Evolutionary conservation across 2,113 vertebrate species (phyloP).

Genomic region (Oxyura jamaicensis): DNA sequence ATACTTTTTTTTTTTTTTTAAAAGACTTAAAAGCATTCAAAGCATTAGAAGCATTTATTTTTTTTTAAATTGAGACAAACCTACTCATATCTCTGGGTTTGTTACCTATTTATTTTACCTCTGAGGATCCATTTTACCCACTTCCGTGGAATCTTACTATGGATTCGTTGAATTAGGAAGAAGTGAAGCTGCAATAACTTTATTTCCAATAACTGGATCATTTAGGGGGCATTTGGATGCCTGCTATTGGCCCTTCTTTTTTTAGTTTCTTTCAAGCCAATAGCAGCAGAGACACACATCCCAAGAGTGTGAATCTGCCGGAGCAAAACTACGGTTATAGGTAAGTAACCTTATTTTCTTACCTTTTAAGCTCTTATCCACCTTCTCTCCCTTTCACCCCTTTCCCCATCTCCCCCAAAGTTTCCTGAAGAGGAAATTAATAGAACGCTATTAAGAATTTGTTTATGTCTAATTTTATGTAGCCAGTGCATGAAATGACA

Average conservation of each 20-base stretch:
- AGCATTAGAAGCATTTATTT: not conserved
- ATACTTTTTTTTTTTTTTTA: too few relatives aligned
- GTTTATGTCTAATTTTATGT: not conserved
- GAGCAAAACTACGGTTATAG: constrained; percentile 55
- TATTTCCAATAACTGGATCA: constrained; percentile 32
- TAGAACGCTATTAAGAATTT: not conserved
- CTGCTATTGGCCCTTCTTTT: constrained; percentile 41
- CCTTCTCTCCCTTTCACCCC: not conserved
- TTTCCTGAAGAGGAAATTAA: not conserved
- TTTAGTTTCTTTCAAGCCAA: constrained; percentile 26
- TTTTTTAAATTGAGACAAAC: not conserved
- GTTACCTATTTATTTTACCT: not conserved
- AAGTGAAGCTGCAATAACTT: constrained; percentile 26
- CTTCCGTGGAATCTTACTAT: constrained; percentile 39
- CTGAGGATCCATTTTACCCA: not conserved
- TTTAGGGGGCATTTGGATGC: constrained; percentile 60
- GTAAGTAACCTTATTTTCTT: constrained; percentile 68
- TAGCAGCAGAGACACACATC: constrained; percentile 67
- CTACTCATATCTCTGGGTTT: not conserved
- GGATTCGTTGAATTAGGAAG: constrained; percentile 24
- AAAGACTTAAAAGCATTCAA: not conserved
- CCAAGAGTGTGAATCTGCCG: constrained; percentile 68
- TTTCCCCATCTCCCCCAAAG: not conserved
- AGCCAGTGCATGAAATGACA: not conserved
- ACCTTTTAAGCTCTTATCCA: constrained; percentile 3